phyloP scores from a whole-genome alignment of 2,113 vertebrate genomes.

The Microtus ochrogaster region DNA sequence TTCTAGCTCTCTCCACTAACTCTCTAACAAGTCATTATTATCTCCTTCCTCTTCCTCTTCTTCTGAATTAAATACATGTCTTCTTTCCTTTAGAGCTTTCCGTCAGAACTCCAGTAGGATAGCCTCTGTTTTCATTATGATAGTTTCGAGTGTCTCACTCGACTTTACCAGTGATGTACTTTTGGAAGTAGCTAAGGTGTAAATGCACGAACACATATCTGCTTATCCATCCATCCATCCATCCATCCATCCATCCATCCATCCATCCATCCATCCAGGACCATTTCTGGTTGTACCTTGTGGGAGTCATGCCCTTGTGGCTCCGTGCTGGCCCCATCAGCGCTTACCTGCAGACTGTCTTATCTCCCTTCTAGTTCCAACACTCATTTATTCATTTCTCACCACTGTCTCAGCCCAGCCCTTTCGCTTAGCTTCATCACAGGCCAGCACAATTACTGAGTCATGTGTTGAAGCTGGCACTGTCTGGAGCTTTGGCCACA shows the following conservation, averaged over 20 bases:
- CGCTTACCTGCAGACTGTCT: neutral
- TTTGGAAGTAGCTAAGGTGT: neutral
- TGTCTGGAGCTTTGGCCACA: neutral
- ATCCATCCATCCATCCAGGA: neutral
- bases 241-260: neutral
- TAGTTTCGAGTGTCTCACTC: neutral
- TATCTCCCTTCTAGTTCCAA: neutral
- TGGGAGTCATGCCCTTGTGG: neutral
- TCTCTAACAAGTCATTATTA: neutral
- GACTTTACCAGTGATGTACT: neutral
- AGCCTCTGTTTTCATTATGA: neutral
- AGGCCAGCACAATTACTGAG: neutral
- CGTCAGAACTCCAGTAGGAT: neutral
- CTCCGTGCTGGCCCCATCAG: neutral
- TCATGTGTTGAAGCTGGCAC: neutral
- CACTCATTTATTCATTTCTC: neutral
- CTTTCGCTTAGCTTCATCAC: neutral
- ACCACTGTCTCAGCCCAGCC: neutral
- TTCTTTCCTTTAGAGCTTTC: slow-evolving; percentile 29
- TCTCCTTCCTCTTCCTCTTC: rapidly evolving
- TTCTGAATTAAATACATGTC: neutral
- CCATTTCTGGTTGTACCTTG: rapidly evolving
- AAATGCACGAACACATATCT: neutral
- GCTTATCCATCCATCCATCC: neutral
- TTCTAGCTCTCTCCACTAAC: neutral